Conservation (phyloP, 2,888 invertebrate species). For the Achlya flavicornis region DNA sequence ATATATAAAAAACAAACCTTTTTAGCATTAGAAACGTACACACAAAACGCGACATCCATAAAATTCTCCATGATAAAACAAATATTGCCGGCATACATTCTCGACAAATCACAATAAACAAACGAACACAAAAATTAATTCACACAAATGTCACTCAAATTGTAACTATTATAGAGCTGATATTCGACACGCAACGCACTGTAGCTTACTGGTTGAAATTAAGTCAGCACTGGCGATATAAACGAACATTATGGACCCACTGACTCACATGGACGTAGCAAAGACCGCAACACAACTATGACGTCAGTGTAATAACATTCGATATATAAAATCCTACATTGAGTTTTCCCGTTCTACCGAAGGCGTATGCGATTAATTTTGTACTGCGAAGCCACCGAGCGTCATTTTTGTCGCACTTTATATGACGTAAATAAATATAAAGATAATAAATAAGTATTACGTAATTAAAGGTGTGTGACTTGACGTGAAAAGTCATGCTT, state of each 20-base stretch:
- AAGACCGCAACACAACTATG: conserved; percentile 47
- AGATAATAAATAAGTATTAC: background rate
- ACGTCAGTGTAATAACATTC: conserved; percentile 58
- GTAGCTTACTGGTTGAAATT: conserved; percentile 49
- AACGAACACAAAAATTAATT: background rate
- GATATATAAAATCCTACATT: conserved; percentile 43
- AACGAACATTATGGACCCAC: conserved; percentile 49
- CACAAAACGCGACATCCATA: conserved; percentile 75
- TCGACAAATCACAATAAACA: background rate
- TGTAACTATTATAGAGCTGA: conserved; percentile 15
- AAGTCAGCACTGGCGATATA: conserved; percentile 56
- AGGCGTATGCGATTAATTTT: conserved; percentile 7
- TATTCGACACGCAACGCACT: conserved; percentile 27
- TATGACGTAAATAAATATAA: background rate
- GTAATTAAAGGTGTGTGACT: background rate
- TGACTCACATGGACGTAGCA: conserved; percentile 52
- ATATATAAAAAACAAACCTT: conserved; percentile 49
- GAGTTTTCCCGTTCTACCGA: conserved; percentile 47
- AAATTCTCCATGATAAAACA: conserved; percentile 71
- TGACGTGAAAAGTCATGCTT: no score
- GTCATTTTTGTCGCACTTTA: background rate
- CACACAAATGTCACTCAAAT: background rate
- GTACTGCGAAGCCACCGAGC: background rate
- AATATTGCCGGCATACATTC: conserved; percentile 68
- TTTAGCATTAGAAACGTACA: conserved; percentile 57